phyloP scores from a whole-genome alignment of 2,888 invertebrate genomes.

The Amiota minor region DNA sequence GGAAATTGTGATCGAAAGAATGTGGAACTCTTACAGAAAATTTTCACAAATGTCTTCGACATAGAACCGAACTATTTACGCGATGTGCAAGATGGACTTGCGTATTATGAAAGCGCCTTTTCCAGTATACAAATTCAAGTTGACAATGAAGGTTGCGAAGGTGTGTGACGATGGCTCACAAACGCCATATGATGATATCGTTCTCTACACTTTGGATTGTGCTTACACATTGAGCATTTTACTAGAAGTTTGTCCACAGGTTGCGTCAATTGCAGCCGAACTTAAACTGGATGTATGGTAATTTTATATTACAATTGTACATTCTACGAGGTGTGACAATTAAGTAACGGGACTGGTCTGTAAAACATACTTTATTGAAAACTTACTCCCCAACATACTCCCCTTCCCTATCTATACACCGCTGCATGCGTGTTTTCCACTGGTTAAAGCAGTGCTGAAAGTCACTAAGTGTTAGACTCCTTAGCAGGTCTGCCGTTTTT shows the following conservation, averaged over 20 bases:
- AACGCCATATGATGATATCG: constrained; percentile 78
- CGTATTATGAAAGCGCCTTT: constrained; percentile 76
- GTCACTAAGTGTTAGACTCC: too few species aligned
- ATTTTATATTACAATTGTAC: constrained; percentile 16
- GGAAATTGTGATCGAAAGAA: constrained; percentile 80
- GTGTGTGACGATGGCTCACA: constrained; percentile 57
- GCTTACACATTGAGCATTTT: constrained; percentile 81
- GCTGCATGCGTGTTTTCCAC: too few species aligned
- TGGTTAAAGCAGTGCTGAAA: too few species aligned
- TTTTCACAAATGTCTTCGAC: constrained; percentile 80
- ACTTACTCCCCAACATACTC: too few species aligned
- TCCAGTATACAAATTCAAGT: constrained; percentile 68
- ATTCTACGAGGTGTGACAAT: too few species aligned
- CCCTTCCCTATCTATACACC: too few species aligned
- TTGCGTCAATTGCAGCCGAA: constrained; percentile 75
- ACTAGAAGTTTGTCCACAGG: constrained; percentile 79
- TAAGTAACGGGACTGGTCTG: too few species aligned
- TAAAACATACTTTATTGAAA: too few species aligned
- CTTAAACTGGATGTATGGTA: constrained; percentile 77
- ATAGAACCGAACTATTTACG: constrained; percentile 76
- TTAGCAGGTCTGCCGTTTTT: too few species aligned
- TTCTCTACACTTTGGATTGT: constrained; percentile 81
- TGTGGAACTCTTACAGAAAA: constrained; percentile 76
- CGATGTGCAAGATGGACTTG: constrained; percentile 76
- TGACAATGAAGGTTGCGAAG: constrained; percentile 70